Conservation (phyloP, 92 coral and sea anemone genomes). For the Epizoanthus rinbou region DNA sequence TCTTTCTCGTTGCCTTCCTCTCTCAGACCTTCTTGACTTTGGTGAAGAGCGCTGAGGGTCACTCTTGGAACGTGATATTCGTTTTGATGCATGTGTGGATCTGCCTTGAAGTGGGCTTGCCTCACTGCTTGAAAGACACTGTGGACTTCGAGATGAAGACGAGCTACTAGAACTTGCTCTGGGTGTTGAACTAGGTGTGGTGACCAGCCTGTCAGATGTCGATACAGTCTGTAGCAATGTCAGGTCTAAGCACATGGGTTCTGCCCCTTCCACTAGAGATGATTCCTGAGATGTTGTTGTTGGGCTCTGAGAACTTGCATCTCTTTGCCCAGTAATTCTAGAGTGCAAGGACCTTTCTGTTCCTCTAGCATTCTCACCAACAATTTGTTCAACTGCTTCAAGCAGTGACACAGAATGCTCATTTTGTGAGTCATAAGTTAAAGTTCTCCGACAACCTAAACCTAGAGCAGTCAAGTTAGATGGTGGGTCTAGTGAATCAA, state of each 20-base stretch:
- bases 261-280: constrained; percentile 75
- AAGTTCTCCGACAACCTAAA: no score
- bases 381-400: constrained; percentile 65
- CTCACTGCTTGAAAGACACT: constrained; percentile 8
- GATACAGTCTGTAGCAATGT: constrained; percentile 62
- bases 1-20: constrained; percentile 53
- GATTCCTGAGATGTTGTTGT: constrained; percentile 55
- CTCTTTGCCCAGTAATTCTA: constrained; percentile 3
- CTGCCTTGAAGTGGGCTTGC: constrained; percentile 44
- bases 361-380: constrained; percentile 24
- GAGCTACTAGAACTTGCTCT: constrained; percentile 19
- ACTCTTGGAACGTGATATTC: constrained; percentile 73
- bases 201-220: constrained; percentile 60
- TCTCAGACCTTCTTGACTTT: constrained; percentile 51
- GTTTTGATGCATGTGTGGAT: constrained; percentile 63
- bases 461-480: neutral
- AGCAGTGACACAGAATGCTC: constrained; percentile 47
- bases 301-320: neutral
- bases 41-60: constrained; percentile 73
- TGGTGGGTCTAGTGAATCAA: neutral
- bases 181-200: constrained; percentile 18
- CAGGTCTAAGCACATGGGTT: constrained; percentile 74
- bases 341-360: constrained; percentile 1
- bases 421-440: neutral
- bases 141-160: constrained; percentile 15